Evolutionary conservation across 1,140 invertebrate species (phyloP), one percentile per base, ranked within the genome.

Genomic region (Bradysia coprophila): DNA sequence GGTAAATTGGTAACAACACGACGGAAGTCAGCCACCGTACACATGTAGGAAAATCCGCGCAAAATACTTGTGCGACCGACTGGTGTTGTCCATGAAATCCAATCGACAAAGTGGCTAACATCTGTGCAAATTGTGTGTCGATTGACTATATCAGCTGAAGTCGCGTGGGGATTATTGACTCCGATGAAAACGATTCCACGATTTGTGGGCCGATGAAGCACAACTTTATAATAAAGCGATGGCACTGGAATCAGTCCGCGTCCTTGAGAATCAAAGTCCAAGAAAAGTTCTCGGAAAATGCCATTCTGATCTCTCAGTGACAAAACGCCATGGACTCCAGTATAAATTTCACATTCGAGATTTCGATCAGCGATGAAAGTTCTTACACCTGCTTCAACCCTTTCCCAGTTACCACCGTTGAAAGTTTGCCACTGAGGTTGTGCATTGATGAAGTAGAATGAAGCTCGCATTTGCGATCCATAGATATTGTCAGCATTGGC

Each of bases 11-110:
- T 60, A 16, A 79, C 63, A 2, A 55, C 54, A 44, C 56, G 65
- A 38, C 68, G 59, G 51, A 80, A 71, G 22, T 77, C 71, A 32
- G 62, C 51, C 9, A 79, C 62, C 9, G 63, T 62, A 51, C 78
- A 81, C 40, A 72, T 76, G 50, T 79, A 79, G 6, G 69, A 72
- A 51, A 71, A 72, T 0, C 78, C 78, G 2, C 63, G 49, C 20
- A 55, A 60, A 22, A 73, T 65, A 48, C 71, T 61, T 11, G 62
- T 51, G 4, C 50, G 52, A 16, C 58, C n/a, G n/a, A n/a, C n/a
- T n/a, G n/a, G n/a, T n/a, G n/a, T n/a, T n/a, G n/a, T 51, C 70
- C 69, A 72, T 24, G 49, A 57, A n/a, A 74, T 49, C 61, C 72
- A 75, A 11, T 45, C 52, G 8, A 72, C 60, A 44, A 51, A 49